phyloP scores from a whole-genome alignment of 2,888 invertebrate genomes.

The Isotomurus palustris region DNA sequence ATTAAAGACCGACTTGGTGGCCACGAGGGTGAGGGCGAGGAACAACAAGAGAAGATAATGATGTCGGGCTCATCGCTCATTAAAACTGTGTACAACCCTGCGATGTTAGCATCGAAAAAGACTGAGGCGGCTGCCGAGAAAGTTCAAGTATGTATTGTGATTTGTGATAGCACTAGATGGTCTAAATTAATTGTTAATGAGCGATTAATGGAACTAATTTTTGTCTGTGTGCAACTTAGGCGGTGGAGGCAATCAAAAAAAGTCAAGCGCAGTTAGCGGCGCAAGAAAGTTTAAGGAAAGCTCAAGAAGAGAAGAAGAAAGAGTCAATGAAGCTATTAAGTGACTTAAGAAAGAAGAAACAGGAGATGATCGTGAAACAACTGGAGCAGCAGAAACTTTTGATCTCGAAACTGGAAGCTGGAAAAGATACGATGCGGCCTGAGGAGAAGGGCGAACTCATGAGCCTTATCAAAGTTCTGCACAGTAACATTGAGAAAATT shows the following conservation, averaged over 20 bases:
- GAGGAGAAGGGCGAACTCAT: slow-evolving; percentile 70
- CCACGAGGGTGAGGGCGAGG: slow-evolving; percentile 34
- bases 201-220: not conserved
- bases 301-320: slow-evolving; percentile 67
- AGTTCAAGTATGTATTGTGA: slow-evolving; percentile 32
- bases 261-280: slow-evolving; percentile 56
- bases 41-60: slow-evolving; percentile 43
- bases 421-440: slow-evolving; percentile 51
- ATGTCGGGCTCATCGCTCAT: slow-evolving; percentile 51
- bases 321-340: slow-evolving; percentile 71
- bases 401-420: slow-evolving; percentile 74
- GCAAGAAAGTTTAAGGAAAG: slow-evolving; percentile 66
- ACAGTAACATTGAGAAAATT: slow-evolving; percentile 74
- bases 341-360: slow-evolving; percentile 77
- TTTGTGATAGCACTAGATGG: not conserved
- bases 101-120: slow-evolving; percentile 48
- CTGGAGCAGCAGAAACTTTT: slow-evolving; percentile 80
- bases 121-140: slow-evolving; percentile 49
- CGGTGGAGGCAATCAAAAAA: slow-evolving; percentile 54
- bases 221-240: slow-evolving; percentile 40
- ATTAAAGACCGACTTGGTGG: slow-evolving; percentile 41
- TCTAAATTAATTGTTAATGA: not conserved
- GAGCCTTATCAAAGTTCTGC: slow-evolving; percentile 74
- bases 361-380: slow-evolving; percentile 80
- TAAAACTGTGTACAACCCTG: slow-evolving; percentile 55